phyloP scores from a whole-genome alignment of 2,888 invertebrate genomes.

The Galeopsomyia nigrocyanea region DNA sequence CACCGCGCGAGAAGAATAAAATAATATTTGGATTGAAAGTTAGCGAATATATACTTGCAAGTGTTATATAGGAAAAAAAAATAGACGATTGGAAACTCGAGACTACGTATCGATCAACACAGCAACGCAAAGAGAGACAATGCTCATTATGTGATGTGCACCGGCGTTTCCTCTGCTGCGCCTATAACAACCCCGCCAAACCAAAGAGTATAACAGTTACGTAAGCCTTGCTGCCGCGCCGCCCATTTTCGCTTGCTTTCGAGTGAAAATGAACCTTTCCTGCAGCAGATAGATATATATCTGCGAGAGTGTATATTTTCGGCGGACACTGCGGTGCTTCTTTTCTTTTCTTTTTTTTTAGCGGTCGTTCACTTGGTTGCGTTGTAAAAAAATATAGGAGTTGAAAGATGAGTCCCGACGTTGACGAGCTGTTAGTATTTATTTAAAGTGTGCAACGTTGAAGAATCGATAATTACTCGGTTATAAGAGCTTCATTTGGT shows the following conservation, averaged over 20 bases:
- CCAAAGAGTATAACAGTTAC: neutral
- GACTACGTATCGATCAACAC: slow-evolving; percentile 9
- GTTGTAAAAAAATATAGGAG: too few species aligned
- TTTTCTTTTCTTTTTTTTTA: too few species aligned
- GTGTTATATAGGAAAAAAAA: neutral
- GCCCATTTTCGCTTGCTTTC: slow-evolving; percentile 10
- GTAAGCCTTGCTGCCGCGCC: slow-evolving; percentile 6
- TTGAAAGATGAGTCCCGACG: too few species aligned
- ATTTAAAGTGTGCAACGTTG: too few species aligned
- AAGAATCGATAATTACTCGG: too few species aligned
- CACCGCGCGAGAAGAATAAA: too few species aligned
- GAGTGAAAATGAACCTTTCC: slow-evolving; percentile 15
- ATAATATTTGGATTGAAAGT: too few species aligned
- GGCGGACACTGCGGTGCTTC: too few species aligned
- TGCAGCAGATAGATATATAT: neutral
- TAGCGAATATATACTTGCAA: neutral
- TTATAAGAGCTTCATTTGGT: too few species aligned
- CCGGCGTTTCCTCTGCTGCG: slow-evolving; percentile 33
- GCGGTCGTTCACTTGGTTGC: too few species aligned
- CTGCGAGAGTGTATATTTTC: too few species aligned
- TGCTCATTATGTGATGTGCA: neutral
- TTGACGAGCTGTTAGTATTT: too few species aligned
- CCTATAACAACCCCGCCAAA: neutral
- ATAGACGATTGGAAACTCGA: slow-evolving; percentile 12
- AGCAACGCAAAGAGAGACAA: neutral